Evolutionary conservation across 2,797 vertebrate species (phyloP).

Genomic region (Tiaroga cobitis): DNA sequence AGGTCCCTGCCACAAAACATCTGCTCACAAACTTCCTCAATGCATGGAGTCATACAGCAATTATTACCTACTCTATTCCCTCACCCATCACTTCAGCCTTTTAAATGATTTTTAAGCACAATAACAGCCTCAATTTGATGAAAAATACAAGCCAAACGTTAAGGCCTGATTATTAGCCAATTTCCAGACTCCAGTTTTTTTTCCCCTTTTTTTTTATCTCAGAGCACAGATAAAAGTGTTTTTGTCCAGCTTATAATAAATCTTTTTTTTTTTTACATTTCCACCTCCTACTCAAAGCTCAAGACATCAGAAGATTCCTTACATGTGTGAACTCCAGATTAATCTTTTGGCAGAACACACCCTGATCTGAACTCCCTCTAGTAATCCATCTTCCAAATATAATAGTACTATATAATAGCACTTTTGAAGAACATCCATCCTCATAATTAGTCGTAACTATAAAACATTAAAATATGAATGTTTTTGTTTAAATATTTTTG

Average conservation of each 20-base stretch:
- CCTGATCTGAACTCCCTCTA: constrained; percentile 40
- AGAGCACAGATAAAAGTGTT: constrained; percentile 6
- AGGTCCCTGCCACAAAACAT: constrained; percentile 29
- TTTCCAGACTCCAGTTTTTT: constrained; percentile 28
- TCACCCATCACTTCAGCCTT: not conserved
- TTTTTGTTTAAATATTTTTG: not conserved
- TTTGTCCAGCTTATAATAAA: not conserved
- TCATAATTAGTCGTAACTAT: not conserved
- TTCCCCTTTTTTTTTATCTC: not conserved
- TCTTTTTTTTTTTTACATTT: not conserved
- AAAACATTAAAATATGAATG: not conserved
- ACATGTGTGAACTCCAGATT: constrained; percentile 28
- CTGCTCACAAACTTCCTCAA: constrained; percentile 3
- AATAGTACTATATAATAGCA: not conserved
- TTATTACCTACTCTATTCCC: constrained; percentile 23
- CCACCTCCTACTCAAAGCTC: constrained; percentile 24
- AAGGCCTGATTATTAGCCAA: not conserved
- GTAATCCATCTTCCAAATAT: constrained; percentile 26
- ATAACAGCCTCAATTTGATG: constrained; percentile 12
- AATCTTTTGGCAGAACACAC: constrained; percentile 29
- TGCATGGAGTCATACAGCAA: constrained; percentile 17
- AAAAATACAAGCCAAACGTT: not conserved
- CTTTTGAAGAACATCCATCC: not conserved
- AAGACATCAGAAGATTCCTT: constrained; percentile 37
- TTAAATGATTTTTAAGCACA: constrained; percentile 4